Evolutionary conservation across 2,888 invertebrate genomes (phyloP).

Genomic region (Rhingia campestris): DNA sequence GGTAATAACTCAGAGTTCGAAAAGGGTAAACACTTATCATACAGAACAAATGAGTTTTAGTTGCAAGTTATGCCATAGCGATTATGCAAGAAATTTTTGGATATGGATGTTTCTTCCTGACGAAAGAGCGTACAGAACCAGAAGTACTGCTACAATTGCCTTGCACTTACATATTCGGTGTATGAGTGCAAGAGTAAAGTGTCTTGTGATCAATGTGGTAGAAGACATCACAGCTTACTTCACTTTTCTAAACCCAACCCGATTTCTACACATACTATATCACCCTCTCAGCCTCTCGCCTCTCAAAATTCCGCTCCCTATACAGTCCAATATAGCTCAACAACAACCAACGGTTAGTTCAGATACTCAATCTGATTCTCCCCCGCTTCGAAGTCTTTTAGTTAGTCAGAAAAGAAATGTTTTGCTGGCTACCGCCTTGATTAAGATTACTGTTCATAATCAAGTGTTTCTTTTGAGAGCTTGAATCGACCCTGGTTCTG

Average conservation of each 20-base stretch:
- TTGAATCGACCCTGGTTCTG: constrained; percentile 27
- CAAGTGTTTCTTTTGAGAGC: constrained; percentile 16
- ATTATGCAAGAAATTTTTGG: constrained; percentile 19
- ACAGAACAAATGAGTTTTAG: neutral
- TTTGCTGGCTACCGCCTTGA: constrained; percentile 18
- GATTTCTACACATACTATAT: neutral
- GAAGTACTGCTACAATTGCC: constrained; percentile 32
- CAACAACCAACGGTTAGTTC: neutral
- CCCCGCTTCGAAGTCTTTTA: constrained; percentile 4
- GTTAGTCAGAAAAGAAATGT: constrained; percentile 6
- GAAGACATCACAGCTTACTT: constrained; percentile 15
- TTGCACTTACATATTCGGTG: constrained; percentile 21
- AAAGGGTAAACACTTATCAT: constrained; percentile 11
- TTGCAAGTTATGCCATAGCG: constrained; percentile 24
- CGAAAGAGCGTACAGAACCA: constrained; percentile 12
- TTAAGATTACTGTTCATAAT: constrained; percentile 9
- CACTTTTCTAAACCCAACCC: neutral
- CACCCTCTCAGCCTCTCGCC: too few species aligned
- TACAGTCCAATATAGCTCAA: too few species aligned
- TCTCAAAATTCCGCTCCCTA: neutral
- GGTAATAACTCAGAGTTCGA: neutral
- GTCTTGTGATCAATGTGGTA: constrained; percentile 27
- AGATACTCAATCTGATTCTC: neutral
- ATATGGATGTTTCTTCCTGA: constrained; percentile 5
- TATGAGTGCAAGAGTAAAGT: constrained; percentile 32